A percentile compares a stretch with the other conserved stretches of the same genome.
Evolutionary conservation across 1,140 invertebrate species (phyloP).

Genomic region (Orchesella cincta): DNA sequence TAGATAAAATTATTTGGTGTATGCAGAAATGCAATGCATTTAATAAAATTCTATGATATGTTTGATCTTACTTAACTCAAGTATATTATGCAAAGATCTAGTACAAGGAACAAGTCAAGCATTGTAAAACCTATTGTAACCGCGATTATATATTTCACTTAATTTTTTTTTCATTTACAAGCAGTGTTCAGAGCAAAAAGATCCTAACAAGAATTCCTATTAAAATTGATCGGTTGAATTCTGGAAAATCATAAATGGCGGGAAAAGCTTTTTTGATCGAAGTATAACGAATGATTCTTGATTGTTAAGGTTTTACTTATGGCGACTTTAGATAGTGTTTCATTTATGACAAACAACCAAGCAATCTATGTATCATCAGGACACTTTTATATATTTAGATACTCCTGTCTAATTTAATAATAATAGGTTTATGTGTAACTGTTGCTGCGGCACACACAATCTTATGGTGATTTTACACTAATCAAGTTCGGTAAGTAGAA

Average conservation of each 20-base stretch:
- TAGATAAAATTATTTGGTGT: too few relatives aligned
- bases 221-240: not conserved
- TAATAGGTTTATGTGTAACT: slow-evolving; percentile 7
- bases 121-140: too few relatives aligned
- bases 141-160: too few relatives aligned
- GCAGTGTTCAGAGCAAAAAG: too few relatives aligned
- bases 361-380: slow-evolving; percentile 2
- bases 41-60: too few relatives aligned
- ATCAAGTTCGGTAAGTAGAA: slow-evolving; percentile 24
- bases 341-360: slow-evolving; percentile 22
- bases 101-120: too few relatives aligned
- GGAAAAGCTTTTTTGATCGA: not conserved
- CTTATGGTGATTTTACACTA: slow-evolving; percentile 14
- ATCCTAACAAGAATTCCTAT: not conserved
- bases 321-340: slow-evolving; percentile 5
- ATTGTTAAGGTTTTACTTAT: slow-evolving; percentile 24
- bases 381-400: slow-evolving; percentile 4
- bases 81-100: too few relatives aligned
- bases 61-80: too few relatives aligned
- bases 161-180: too few relatives aligned
- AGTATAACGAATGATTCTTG: not conserved
- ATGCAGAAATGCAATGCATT: too few relatives aligned
- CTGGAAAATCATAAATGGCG: not conserved
- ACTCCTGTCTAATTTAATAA: not conserved
- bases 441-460: slow-evolving; percentile 12